Conservation (phyloP, 2,797 vertebrate species). For the Dromococcyx pavoninus region DNA sequence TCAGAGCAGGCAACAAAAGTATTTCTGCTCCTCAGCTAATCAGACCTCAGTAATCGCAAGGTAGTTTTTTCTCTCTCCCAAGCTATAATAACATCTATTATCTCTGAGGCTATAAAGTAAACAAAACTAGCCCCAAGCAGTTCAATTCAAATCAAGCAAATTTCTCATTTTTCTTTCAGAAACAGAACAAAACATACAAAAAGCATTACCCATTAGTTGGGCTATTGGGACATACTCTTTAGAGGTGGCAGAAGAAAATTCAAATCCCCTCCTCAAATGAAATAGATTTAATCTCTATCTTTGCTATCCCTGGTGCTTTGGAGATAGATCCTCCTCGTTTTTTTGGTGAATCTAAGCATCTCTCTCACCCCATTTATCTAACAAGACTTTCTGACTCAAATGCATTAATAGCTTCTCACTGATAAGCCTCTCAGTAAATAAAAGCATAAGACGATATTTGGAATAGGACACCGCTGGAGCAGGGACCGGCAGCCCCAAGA, state of each 20-base stretch:
- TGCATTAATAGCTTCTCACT: not conserved
- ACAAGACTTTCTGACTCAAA: not conserved
- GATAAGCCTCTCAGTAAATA: not conserved
- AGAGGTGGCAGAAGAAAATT: not conserved
- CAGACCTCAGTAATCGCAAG: not conserved
- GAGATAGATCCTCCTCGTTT: not conserved
- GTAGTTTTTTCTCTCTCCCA: not conserved
- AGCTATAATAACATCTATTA: not conserved
- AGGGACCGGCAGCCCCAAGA: rapidly evolving
- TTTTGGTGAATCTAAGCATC: not conserved
- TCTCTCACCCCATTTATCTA: not conserved
- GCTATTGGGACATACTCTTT: not conserved
- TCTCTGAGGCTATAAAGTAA: not conserved
- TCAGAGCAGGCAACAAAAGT: not conserved
- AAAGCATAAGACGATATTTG: not conserved
- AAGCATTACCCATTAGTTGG: not conserved
- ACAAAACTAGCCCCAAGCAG: not conserved
- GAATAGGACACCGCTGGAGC: not conserved
- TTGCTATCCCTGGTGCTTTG: not conserved
- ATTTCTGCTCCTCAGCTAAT: not conserved
- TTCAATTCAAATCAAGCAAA: not conserved
- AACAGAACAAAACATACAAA: not conserved
- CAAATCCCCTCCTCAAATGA: not conserved
- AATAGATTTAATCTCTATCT: not conserved
- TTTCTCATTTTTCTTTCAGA: not conserved